Conservation (phyloP, 2,888 invertebrate species). For the Gerris lacustris region DNA sequence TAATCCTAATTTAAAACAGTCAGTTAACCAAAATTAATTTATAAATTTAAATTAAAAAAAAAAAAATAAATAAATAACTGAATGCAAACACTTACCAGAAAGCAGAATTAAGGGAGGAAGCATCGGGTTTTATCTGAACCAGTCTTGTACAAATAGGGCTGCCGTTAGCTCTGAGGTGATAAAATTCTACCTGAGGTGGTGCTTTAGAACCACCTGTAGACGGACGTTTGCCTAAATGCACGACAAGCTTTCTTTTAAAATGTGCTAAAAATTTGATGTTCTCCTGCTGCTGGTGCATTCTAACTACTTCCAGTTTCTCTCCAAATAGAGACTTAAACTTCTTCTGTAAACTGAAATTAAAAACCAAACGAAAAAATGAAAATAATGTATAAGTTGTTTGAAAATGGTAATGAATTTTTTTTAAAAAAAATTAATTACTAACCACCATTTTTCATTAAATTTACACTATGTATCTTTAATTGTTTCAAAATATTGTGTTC, state of each 20-base stretch:
- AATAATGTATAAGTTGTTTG: neutral
- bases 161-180: constrained; percentile 90
- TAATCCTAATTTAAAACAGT: too few relatives aligned
- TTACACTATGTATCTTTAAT: too few relatives aligned
- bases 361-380: neutral
- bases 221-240: constrained; percentile 67
- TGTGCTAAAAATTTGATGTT: constrained; percentile 96
- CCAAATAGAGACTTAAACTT: constrained; percentile 80
- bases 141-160: constrained; percentile 84
- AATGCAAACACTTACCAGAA: constrained; percentile 60
- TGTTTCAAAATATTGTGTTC: too few relatives aligned
- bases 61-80: too few relatives aligned
- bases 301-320: constrained; percentile 83
- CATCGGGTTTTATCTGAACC: constrained; percentile 79
- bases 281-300: constrained; percentile 97
- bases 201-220: constrained; percentile 35
- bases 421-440: too few relatives aligned
- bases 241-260: constrained; percentile 87
- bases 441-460: too few relatives aligned
- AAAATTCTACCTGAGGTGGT: constrained; percentile 67
- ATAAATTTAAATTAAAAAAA: too few relatives aligned
- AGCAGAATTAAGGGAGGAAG: constrained; percentile 74
- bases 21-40: too few relatives aligned
- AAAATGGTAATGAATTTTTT: neutral
- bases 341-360: constrained; percentile 54